Evolutionary conservation across 2,113 vertebrate genomes (phyloP), one percentile per base, ranked within the genome.

Genomic region (Nymphicus hollandicus): DNA sequence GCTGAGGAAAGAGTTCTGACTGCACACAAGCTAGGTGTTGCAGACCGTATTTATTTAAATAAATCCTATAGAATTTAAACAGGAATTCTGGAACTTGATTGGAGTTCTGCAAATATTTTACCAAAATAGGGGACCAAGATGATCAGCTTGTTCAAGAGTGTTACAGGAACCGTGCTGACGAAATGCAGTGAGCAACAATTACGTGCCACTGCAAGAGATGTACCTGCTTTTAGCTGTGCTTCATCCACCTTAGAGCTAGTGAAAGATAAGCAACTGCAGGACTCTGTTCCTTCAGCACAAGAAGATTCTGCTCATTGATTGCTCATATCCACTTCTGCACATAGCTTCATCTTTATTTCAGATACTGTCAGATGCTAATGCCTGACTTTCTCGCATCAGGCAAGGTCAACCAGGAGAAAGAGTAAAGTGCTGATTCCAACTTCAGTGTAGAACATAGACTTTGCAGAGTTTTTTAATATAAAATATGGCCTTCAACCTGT

Each of bases 191-290:
- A 91, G 85, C 60, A 86, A 24, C 37, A 60, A 2, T 2, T 68
- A 37, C 77, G 22, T 4, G 1, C 55, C 65, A 18, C 29, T 91
- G 74, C 35, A 84, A n/a, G 63, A 63, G 49, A 41, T 46, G 17
- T 71, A 46, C 15, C 29, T 50, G 27, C 33, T 85, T 95, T 86
- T 74, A 81, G 41, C 47, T 84, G 60, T 73, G 37, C 68, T 77
- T 95, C n/a, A 58, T 86, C 49, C n/a, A 12, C 53, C n/a, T 93
- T 81, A 70, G 68, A 91, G 71, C 39, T 13, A 60, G 64, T 63
- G 35, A 63, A 82, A 81, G 72, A 37, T 66, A 41, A 58, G 86
- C 25, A 53, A 3, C 46, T 2, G 1, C 3, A 6, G 16, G 71
- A 69, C 70, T 91, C 35, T 63, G 64, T 93, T 87, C 39, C 44